Evolutionary conservation across 2,113 vertebrate species (phyloP).

Genomic region (Rousettus leschenaultii): DNA sequence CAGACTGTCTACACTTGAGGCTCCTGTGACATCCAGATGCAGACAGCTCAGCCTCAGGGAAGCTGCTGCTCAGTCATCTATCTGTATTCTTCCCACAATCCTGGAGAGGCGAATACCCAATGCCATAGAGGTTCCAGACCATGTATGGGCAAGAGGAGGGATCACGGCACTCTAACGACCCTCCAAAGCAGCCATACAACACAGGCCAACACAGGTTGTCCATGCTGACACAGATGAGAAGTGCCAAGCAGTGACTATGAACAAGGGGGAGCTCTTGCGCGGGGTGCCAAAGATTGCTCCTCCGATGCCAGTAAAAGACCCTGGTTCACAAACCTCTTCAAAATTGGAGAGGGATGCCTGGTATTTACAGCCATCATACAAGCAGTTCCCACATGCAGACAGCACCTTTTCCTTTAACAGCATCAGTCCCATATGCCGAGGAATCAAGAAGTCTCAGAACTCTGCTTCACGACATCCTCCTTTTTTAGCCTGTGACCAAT

Average conservation of each 20-base stretch:
- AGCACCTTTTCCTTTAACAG: background rate
- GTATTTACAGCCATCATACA: background rate
- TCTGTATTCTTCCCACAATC: background rate
- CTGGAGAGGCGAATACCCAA: background rate
- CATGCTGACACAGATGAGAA: background rate
- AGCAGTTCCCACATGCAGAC: background rate
- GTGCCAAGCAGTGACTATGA: background rate
- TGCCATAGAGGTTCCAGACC: background rate
- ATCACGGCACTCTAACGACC: background rate
- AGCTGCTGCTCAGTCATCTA: background rate
- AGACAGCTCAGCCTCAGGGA: background rate
- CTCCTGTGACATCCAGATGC: background rate
- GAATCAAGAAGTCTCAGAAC: background rate
- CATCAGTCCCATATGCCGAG: background rate
- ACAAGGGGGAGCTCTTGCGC: background rate
- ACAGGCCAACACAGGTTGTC: background rate
- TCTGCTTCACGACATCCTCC: background rate
- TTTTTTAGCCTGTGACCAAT: background rate
- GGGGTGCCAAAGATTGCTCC: background rate
- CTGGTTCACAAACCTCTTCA: background rate
- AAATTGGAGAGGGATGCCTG: background rate
- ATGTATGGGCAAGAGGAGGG: background rate
- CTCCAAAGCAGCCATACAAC: background rate
- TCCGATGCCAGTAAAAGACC: background rate
- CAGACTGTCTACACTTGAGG: background rate